Conservation (phyloP, 2,113 vertebrate species). For the Craseonycteris thonglongyai region DNA sequence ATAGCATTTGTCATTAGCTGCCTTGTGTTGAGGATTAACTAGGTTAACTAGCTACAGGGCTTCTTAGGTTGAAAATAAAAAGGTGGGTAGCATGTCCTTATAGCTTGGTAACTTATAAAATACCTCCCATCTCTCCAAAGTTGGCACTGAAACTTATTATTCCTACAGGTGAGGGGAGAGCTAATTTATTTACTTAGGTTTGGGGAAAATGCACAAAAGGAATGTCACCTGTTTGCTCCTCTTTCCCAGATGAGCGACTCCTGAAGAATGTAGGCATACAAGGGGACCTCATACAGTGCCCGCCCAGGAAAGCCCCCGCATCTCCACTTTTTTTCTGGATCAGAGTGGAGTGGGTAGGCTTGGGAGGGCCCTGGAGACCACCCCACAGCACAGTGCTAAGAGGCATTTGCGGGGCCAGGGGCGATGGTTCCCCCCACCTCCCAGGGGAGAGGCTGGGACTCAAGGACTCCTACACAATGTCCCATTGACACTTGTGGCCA, state of each 20-base stretch:
- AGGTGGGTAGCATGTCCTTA: not conserved
- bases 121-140: not conserved
- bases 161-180: not conserved
- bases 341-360: not conserved
- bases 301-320: not conserved
- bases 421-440: not conserved
- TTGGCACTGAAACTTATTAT: not conserved
- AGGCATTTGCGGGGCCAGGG: not conserved
- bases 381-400: not conserved
- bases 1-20: not conserved
- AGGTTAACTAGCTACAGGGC: not conserved
- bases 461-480: slow-evolving; percentile 31
- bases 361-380: not conserved
- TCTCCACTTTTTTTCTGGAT: not conserved
- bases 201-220: not conserved
- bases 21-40: not conserved
- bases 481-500: slow-evolving; percentile 6
- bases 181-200: not conserved
- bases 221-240: not conserved
- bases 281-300: not conserved
- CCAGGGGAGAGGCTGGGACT: not conserved
- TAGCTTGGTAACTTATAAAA: not conserved
- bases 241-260: not conserved
- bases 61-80: not conserved
- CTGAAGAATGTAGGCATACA: not conserved